These are phyloP conservation scores for Ptychoptera contaminata DNA, from an alignment of 2,888 invertebrate genomes.

Conservation along the genomic window DNA sequence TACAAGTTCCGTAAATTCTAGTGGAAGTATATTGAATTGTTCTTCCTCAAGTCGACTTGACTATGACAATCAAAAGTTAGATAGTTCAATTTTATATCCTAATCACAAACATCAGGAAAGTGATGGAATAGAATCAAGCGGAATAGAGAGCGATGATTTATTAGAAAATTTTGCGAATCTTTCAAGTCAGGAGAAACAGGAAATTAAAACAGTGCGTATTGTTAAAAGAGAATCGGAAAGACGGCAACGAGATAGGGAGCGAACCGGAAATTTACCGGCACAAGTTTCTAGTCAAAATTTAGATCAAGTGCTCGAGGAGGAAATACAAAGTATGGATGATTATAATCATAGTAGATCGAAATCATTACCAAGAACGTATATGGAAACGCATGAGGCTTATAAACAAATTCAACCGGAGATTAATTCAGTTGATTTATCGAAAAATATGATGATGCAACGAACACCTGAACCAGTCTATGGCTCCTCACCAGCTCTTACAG, in stretches of 20 bases:
- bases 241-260: slow-evolving; percentile 64
- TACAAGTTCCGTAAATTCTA: slow-evolving; percentile 27
- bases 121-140: slow-evolving; percentile 27
- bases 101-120: slow-evolving; percentile 20
- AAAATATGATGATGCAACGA: not conserved
- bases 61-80: slow-evolving; percentile 3
- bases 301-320: slow-evolving; percentile 31
- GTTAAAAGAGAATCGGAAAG: slow-evolving; percentile 84
- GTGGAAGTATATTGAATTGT: slow-evolving; percentile 15
- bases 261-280: slow-evolving; percentile 26
- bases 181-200: slow-evolving; percentile 64
- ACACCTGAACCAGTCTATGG: not conserved
- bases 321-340: slow-evolving; percentile 17
- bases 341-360: slow-evolving; percentile 29
- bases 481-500: slow-evolving; percentile 9
- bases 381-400: slow-evolving; percentile 11
- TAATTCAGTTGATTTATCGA: slow-evolving; percentile 2
- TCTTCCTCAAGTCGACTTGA: slow-evolving; percentile 14
- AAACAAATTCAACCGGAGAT: slow-evolving; percentile 4
- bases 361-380: slow-evolving; percentile 35
- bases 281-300: slow-evolving; percentile 24
- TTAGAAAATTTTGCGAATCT: slow-evolving; percentile 37
- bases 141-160: slow-evolving; percentile 29
- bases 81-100: not conserved
- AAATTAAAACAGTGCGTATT: slow-evolving; percentile 84